Evolutionary conservation across 2,113 vertebrate species (phyloP).

Genomic region (Chamaea fasciata): DNA sequence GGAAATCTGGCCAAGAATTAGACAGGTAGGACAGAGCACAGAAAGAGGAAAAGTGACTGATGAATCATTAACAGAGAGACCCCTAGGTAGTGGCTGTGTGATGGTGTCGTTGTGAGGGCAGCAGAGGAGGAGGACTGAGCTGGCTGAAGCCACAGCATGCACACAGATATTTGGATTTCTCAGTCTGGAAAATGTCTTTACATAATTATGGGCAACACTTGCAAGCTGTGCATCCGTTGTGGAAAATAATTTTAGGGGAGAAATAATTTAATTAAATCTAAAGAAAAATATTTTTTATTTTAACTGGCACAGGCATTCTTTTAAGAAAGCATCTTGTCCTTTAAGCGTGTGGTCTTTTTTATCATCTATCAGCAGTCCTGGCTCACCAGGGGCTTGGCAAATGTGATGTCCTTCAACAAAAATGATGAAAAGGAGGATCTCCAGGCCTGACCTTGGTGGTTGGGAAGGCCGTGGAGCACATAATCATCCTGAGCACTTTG

Average conservation of each 20-base stretch:
- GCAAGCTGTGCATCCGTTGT: not conserved
- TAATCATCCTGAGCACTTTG: not conserved
- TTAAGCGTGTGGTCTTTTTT: not conserved
- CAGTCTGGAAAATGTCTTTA: not conserved
- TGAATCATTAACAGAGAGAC: not conserved
- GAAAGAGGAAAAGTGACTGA: not conserved
- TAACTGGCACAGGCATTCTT: not conserved
- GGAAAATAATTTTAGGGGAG: not conserved
- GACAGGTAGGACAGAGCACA: not conserved
- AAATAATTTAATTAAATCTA: not conserved
- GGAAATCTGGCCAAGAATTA: not conserved
- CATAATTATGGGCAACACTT: not conserved
- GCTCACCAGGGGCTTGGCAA: not conserved
- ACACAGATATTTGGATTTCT: not conserved
- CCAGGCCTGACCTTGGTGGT: not conserved
- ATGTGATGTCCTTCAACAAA: not conserved
- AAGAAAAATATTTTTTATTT: not conserved
- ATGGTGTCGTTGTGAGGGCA: not conserved
- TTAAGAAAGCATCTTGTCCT: not conserved
- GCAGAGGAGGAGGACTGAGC: not conserved
- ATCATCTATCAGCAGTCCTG: not conserved
- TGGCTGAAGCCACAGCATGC: not conserved
- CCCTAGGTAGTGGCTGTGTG: not conserved
- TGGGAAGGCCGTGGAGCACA: not conserved
- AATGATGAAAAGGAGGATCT: not conserved